Evolutionary conservation across 2,113 vertebrate species (phyloP).

Genomic region (Rhea pennata): DNA sequence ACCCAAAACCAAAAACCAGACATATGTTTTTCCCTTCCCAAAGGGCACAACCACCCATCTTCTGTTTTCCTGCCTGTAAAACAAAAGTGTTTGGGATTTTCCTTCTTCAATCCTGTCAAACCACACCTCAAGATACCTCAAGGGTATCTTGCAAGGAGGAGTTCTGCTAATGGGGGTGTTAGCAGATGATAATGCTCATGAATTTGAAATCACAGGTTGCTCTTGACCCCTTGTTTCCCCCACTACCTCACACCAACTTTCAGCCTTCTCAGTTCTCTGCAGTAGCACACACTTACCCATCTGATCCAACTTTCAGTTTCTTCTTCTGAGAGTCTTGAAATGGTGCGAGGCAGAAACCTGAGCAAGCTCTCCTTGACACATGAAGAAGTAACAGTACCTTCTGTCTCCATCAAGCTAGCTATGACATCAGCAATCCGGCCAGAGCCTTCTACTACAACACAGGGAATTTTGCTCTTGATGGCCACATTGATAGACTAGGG

Average conservation of each 20-base stretch:
- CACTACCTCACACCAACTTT: background rate
- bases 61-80: background rate
- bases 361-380: slow-evolving; percentile 80
- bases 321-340: slow-evolving; percentile 79
- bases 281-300: slow-evolving; percentile 61
- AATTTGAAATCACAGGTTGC: background rate
- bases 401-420: slow-evolving; percentile 75
- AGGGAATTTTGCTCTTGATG: slow-evolving; percentile 83
- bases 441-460: slow-evolving; percentile 83
- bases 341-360: slow-evolving; percentile 77
- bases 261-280: background rate
- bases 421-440: slow-evolving; percentile 81
- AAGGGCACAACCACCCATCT: background rate
- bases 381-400: slow-evolving; percentile 73
- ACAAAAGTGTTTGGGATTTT: background rate
- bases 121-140: background rate
- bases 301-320: slow-evolving; percentile 82
- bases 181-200: background rate
- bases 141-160: fast-evolving
- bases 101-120: background rate
- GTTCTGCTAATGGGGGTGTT: background rate
- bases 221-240: background rate
- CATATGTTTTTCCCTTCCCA: background rate
- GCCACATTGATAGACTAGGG: slow-evolving; percentile 79
- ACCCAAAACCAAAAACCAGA: background rate